These are phyloP conservation scores for Panthera tigris DNA, from an alignment of 2,113 vertebrate species.

Conservation along the genomic window DNA sequence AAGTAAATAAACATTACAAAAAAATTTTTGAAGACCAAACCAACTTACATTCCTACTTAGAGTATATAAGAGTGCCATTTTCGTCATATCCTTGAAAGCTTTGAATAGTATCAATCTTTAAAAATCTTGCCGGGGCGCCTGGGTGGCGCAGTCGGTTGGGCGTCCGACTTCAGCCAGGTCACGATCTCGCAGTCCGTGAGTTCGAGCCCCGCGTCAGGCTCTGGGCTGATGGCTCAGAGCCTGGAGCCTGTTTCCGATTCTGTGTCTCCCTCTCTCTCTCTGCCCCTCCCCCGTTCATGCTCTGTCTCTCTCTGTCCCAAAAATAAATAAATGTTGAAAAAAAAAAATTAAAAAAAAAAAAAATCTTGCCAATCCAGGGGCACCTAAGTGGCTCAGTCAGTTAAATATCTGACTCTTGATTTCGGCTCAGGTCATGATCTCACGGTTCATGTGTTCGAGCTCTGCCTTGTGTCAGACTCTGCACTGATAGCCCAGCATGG, in stretches of 20 bases:
- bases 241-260: too few relatives aligned
- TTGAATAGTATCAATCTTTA: slow-evolving; percentile 1
- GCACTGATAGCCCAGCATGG: too few relatives aligned
- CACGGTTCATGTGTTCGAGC: not conserved
- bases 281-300: too few relatives aligned
- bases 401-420: not conserved
- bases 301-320: too few relatives aligned
- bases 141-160: not conserved
- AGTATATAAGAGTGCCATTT: not conserved
- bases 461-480: not conserved
- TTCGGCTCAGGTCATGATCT: not conserved
- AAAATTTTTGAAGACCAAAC: not conserved
- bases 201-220: too few relatives aligned
- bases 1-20: too few relatives aligned
- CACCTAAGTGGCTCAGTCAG: not conserved
- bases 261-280: too few relatives aligned
- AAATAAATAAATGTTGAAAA: too few relatives aligned
- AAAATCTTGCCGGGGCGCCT: not conserved
- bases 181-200: too few relatives aligned
- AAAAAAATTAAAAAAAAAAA: too few relatives aligned
- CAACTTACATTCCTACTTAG: not conserved
- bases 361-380: not conserved
- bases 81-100: slow-evolving; percentile 49
- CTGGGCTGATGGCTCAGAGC: too few relatives aligned
- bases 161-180: too few relatives aligned